Evolutionary conservation across 1,140 invertebrate genomes (phyloP).

Genomic region (Drosophila kanapiae): DNA sequence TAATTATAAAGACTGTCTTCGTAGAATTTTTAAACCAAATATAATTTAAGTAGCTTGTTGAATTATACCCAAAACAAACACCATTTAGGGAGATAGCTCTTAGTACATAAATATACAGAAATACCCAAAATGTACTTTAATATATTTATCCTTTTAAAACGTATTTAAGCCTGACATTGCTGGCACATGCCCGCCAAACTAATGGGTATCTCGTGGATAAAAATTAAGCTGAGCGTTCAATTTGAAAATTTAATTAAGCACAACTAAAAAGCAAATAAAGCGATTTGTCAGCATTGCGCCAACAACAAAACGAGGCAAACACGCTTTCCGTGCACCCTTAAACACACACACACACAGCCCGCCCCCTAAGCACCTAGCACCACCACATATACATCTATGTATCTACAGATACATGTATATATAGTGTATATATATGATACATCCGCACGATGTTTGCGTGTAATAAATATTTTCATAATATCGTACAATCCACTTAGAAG

Average conservation of each 20-base stretch:
- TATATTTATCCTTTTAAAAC: background rate
- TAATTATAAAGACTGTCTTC: too few species aligned
- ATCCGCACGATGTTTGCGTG: slow-evolving; percentile 58
- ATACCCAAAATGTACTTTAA: background rate
- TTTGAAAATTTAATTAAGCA: slow-evolving; percentile 76
- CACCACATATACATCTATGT: slow-evolving; percentile 9
- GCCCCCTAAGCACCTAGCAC: slow-evolving; percentile 7
- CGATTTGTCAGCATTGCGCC: slow-evolving; percentile 65
- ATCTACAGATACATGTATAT: background rate
- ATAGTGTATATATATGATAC: slow-evolving; percentile 20
- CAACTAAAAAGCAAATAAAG: slow-evolving; percentile 72
- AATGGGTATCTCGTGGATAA: slow-evolving; percentile 33
- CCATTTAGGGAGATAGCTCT: background rate
- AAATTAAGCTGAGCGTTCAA: slow-evolving; percentile 46
- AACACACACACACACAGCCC: background rate
- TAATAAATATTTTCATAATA: slow-evolving; percentile 81
- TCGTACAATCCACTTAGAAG: slow-evolving; percentile 65
- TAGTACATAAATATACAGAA: too few species aligned
- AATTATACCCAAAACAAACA: background rate
- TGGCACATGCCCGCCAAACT: too few species aligned
- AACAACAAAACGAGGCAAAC: slow-evolving; percentile 36
- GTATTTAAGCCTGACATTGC: too few species aligned
- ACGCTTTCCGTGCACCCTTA: background rate
- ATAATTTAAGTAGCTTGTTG: too few species aligned
- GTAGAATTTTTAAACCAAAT: too few species aligned